Evolutionary conservation across 2,113 vertebrate genomes (phyloP), one percentile per base, ranked within the genome.

Genomic region (Muscicapa adusta): DNA sequence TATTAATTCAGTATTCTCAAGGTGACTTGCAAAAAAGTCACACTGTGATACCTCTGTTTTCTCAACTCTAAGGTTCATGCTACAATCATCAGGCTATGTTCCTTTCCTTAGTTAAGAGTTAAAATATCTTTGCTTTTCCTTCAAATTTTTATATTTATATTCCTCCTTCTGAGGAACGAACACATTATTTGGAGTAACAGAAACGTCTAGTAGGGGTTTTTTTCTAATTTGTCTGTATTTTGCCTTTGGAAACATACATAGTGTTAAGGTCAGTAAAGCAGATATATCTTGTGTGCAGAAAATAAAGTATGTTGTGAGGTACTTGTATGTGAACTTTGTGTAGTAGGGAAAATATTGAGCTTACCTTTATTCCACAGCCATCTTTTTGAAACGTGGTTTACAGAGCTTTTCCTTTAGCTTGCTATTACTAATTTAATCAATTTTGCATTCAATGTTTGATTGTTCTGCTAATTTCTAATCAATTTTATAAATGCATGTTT

Each of bases 251-350:
- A 88, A 82, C 11, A 25, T 75, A 38, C 1, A 1, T 67, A 78
- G 78, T 85, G 26, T 73, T 79, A 71, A 92, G 58, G 73, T 91
- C 81, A 82, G 70, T 68, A 92, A 85, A 95, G 50, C 45, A 85
- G 34, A 48, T 47, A 54, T 66, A 58, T 95, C 34, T 81, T 94
- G 36, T 87, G 38, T 84, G 61, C 93, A 80, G 72, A 77, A 88
- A 94, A 96, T 96, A 95, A 96, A 96, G 84, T 71, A 34, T 81
- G 17, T 90, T 63, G 54, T 86, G 14, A 95, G 91, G 60, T 76
- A 54, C 40, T 85, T 90, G 63, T 77, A 81, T 34, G 34, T 86
- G 68, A 92, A 61, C 72, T 84, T 89, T 78, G 34, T 86, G 19
- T 56, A 67, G 48, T 31, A 57, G 47, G 34, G 70, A 85, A n/a